Conservation (phyloP, 2,888 invertebrate species). For the Anodontia alba region DNA sequence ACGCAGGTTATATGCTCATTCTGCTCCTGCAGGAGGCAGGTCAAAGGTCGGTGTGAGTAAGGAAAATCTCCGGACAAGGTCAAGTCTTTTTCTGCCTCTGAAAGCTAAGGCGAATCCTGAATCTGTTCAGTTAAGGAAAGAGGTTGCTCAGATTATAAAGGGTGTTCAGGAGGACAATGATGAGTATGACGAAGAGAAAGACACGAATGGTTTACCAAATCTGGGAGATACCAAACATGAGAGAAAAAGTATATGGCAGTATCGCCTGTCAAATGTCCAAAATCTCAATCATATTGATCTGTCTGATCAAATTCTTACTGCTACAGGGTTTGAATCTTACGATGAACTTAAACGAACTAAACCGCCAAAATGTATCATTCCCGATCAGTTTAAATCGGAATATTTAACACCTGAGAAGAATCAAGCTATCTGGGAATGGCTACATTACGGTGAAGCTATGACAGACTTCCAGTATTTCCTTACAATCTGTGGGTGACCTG, state of each 20-base stretch:
- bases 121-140: conserved; percentile 73
- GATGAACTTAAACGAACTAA: conserved; percentile 67
- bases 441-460: conserved; percentile 75
- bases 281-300: not conserved
- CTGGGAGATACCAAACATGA: not conserved
- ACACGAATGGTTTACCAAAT: conserved; percentile 3
- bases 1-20: conserved; percentile 72
- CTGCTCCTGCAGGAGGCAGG: conserved; percentile 74
- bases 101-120: conserved; percentile 76
- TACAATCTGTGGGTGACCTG: conserved; percentile 77
- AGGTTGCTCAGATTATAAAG: conserved; percentile 75
- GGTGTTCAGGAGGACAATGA: conserved; percentile 74
- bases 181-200: conserved; percentile 59
- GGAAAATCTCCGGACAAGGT: conserved; percentile 68
- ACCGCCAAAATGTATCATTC: conserved; percentile 69
- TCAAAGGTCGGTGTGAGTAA: conserved; percentile 56
- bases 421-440: conserved; percentile 81
- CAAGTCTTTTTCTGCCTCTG: conserved; percentile 75
- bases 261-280: conserved; percentile 8
- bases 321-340: conserved; percentile 64
- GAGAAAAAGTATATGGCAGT: conserved; percentile 42
- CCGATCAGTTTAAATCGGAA: conserved; percentile 66
- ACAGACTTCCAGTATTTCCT: conserved; percentile 79
- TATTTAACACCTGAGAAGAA: conserved; percentile 68
- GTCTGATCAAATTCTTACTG: conserved; percentile 38